phyloP scores from a whole-genome alignment of 1,140 invertebrate genomes.

The Batillaria attramentaria region DNA sequence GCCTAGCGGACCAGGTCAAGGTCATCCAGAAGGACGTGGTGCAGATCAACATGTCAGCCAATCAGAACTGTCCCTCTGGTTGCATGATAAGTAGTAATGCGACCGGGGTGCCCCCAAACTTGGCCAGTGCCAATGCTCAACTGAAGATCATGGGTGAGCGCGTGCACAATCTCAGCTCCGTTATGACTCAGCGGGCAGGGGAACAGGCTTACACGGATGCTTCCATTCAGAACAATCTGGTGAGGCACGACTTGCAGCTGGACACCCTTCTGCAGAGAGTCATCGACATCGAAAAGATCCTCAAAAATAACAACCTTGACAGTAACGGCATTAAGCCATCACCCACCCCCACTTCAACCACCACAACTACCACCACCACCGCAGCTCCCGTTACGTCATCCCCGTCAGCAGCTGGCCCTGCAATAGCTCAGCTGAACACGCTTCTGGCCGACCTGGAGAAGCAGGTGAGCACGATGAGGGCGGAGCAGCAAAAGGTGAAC shows the following conservation, averaged over 20 bases:
- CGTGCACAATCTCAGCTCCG: neutral
- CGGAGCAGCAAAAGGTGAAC: neutral
- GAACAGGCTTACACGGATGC: neutral
- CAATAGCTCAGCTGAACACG: neutral
- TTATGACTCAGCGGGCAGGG: neutral
- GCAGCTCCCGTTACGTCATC: neutral
- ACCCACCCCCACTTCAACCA: neutral
- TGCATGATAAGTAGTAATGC: conserved; percentile 1
- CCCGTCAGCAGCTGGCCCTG: neutral
- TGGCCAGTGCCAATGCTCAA: neutral
- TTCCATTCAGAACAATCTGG: neutral
- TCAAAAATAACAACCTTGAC: neutral
- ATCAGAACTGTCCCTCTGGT: neutral
- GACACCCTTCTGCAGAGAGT: conserved; percentile 4
- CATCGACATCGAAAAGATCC: neutral
- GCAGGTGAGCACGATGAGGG: neutral
- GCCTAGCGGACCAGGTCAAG: neutral
- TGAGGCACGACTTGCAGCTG: conserved; percentile 4
- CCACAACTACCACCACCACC: neutral
- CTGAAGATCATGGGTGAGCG: neutral
- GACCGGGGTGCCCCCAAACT: neutral
- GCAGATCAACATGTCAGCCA: too few relatives aligned
- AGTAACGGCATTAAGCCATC: neutral
- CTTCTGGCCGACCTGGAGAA: neutral
- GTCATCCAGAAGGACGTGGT: neutral